phyloP scores from a whole-genome alignment of 2,113 vertebrate genomes.

The Aphyosemion australe region DNA sequence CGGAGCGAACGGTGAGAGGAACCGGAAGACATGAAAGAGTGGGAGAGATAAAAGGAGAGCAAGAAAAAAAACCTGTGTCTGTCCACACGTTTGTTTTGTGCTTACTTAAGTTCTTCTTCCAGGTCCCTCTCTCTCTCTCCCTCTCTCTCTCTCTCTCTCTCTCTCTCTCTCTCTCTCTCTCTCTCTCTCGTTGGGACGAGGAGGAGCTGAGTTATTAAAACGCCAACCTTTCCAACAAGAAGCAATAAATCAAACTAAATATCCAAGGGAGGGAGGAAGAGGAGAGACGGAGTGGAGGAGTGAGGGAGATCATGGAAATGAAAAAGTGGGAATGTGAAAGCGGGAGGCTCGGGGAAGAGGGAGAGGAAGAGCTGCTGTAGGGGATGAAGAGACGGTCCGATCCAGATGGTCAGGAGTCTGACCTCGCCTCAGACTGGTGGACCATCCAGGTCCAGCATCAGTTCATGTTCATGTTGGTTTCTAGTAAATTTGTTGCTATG shows the following conservation, averaged over 20 bases:
- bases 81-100: constrained; percentile 77
- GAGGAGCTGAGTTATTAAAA: constrained; percentile 85
- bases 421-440: constrained; percentile 34
- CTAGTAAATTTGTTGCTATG: constrained; percentile 7
- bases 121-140: constrained; percentile 51
- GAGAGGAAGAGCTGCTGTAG: constrained; percentile 33
- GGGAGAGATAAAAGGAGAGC: constrained; percentile 60
- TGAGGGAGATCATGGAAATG: constrained; percentile 61
- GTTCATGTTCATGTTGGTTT: constrained; percentile 32
- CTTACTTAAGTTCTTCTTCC: constrained; percentile 76
- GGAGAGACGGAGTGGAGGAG: constrained; percentile 37
- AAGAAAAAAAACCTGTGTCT: constrained; percentile 46
- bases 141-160: constrained; percentile 54
- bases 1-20: constrained; percentile 38
- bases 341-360: constrained; percentile 61
- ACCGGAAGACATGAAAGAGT: constrained; percentile 68
- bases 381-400: constrained; percentile 51
- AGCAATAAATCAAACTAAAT: constrained; percentile 83
- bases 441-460: constrained; percentile 47
- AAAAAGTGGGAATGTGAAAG: constrained; percentile 64
- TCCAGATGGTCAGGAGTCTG: constrained; percentile 21
- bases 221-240: constrained; percentile 81
- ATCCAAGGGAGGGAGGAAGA: constrained; percentile 56
- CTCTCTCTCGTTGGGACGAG: constrained; percentile 63
- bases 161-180: constrained; percentile 61